These are phyloP conservation scores for Hippocampus barbouri DNA, from an alignment of 2,113 vertebrate species.

Conservation along the genomic window DNA sequence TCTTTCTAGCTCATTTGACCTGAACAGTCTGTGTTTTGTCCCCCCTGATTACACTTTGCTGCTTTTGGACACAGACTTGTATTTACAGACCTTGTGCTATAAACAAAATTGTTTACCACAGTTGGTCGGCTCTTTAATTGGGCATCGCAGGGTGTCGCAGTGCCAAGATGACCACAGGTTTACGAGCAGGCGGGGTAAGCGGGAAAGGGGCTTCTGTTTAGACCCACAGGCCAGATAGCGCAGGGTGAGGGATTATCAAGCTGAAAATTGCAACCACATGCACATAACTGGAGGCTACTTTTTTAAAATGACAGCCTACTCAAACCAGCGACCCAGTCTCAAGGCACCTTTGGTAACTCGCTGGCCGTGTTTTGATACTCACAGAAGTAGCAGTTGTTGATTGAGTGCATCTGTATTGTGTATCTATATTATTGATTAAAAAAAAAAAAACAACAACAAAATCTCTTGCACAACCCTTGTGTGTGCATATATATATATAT, in stretches of 20 bases:
- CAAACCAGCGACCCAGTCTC: conserved; percentile 8
- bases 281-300: conserved; percentile 23
- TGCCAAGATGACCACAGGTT: conserved; percentile 45
- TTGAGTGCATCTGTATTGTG: background rate
- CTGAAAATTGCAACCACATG: conserved; percentile 65
- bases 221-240: conserved; percentile 26
- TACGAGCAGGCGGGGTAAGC: conserved; percentile 37
- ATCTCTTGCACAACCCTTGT: background rate
- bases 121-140: conserved; percentile 41
- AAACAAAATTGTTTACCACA: conserved; percentile 48
- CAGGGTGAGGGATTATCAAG: conserved; percentile 35
- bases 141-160: conserved; percentile 6
- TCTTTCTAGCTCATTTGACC: conserved; percentile 12
- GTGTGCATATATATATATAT: background rate
- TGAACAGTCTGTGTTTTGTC: conserved; percentile 2
- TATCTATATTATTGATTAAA: too few relatives aligned
- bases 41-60: conserved; percentile 10
- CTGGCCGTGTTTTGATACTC: conserved; percentile 2
- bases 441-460: background rate
- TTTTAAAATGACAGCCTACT: conserved; percentile 30
- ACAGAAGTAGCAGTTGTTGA: background rate
- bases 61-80: conserved; percentile 7
- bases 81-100: conserved; percentile 20
- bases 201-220: conserved; percentile 28
- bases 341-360: background rate